Evolutionary conservation across 2,888 invertebrate species (phyloP), one percentile per base, ranked within the genome.

Genomic region (Hirtodrosophila trivittata): DNA sequence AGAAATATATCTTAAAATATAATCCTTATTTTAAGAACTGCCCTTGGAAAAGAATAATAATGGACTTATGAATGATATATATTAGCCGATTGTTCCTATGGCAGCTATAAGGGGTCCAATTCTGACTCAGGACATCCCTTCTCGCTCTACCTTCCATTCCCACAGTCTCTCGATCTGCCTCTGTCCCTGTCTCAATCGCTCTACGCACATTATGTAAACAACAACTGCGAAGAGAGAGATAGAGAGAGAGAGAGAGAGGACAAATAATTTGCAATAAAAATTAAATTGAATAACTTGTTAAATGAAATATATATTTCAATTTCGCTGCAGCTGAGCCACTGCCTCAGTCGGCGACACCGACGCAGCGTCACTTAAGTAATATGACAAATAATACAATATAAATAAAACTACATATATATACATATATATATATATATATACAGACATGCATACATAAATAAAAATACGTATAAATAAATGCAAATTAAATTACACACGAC

Each of bases 251-350:
- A 9, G 28, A 28, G 1, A 2, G 7, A 1, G 5, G 5, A 1
- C 9, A 28, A 28, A 28, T 66, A 75, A 80, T 75, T 77, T 77
- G 77, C 77, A 81, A 77, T 66, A 75, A 55, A 75, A 77, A 80
- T 77, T 84, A 66, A 81, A 84, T 84, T 81, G 74, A 68, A 81
- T 68, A 84, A 81, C 81, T 77, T 83, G 77, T 71, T 77, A 76
- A 76, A 84, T 83, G 63, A 80, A 77, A 84, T 81, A 81, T 81
- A 84, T 81, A 81, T 81, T 80, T 73, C 75, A 83, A 75, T 80
- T 68, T 54, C 14, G 35, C 47, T 47, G 64, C 56, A 45, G 49
- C 55, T n/a, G 13, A 26, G 18, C 18, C 5, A 21, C 46, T 28
- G 28, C 16, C 28, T 39, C 32, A 26, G 18, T 21, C 18, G 18